Percentiles rank a stretch among this genome's conserved stretches.
Evolutionary conservation across 1,140 invertebrate species (phyloP).

Genomic region (Pseudachorutes palmiensis): DNA sequence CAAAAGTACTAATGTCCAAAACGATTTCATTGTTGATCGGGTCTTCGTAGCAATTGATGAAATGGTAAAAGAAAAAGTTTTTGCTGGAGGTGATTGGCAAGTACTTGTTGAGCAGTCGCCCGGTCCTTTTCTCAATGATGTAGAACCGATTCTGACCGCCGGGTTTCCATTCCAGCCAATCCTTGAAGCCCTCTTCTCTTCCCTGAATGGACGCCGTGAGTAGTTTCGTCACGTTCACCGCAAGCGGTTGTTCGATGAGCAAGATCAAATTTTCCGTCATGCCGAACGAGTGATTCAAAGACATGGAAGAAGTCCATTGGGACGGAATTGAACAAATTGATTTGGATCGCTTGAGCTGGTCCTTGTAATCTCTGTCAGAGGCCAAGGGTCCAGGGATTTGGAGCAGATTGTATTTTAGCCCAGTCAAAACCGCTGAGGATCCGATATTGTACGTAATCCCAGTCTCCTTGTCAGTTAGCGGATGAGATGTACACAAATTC

Average conservation of each 20-base stretch:
- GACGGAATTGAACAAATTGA: constrained; percentile 40
- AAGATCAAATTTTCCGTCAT: constrained; percentile 49
- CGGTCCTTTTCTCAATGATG: constrained; percentile 45
- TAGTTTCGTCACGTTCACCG: constrained; percentile 3
- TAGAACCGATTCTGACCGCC: constrained; percentile 43
- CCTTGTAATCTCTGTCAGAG: constrained; percentile 21
- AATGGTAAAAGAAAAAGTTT: constrained; percentile 50
- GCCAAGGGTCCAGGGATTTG: constrained; percentile 37
- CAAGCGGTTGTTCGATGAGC: constrained; percentile 46
- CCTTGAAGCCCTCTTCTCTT: not conserved
- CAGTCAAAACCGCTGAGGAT: constrained; percentile 29
- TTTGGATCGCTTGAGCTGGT: constrained; percentile 25
- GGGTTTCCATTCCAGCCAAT: constrained; percentile 22
- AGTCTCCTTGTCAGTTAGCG: constrained; percentile 40
- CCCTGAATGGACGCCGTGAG: constrained; percentile 26
- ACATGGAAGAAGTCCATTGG: constrained; percentile 1
- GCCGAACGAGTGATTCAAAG: constrained; percentile 34
- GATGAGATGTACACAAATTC: constrained; percentile 40
- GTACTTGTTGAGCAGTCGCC: constrained; percentile 40
- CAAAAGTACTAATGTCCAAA: not conserved
- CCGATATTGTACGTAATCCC: constrained; percentile 44
- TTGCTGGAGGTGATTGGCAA: constrained; percentile 42
- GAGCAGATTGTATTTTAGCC: constrained; percentile 39
- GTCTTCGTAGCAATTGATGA: constrained; percentile 49
- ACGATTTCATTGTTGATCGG: not conserved